phyloP scores from a whole-genome alignment of 2,113 vertebrate species.

The Anguilla japonica region DNA sequence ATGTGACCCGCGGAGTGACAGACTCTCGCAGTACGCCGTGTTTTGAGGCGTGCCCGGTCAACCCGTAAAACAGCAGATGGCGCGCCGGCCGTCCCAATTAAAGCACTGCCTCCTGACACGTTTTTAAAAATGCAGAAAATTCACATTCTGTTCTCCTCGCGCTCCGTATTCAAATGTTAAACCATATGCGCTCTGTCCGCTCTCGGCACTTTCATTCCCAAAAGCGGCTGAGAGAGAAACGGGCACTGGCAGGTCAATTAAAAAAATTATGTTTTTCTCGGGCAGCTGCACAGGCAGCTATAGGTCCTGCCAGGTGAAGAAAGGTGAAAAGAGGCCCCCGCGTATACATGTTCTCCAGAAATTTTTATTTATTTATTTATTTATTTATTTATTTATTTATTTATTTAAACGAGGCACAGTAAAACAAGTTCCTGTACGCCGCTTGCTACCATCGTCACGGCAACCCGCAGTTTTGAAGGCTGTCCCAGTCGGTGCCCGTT shows the following conservation, averaged over 20 bases:
- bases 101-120: no score
- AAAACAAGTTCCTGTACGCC: not conserved
- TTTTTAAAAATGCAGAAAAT: no score
- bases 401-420: not conserved
- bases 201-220: not conserved
- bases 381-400: not conserved
- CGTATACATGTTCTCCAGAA: not conserved
- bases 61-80: no score
- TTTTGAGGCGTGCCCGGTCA: no score
- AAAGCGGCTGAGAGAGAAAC: no score
- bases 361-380: not conserved
- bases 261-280: not conserved
- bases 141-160: no score
- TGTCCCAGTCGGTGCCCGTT: not conserved
- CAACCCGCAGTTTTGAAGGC: no score
- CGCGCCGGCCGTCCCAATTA: no score
- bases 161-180: no score
- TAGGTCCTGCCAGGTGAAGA: not conserved
- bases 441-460: not conserved
- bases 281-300: not conserved
- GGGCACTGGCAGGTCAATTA: not conserved
- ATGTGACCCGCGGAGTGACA: no score
- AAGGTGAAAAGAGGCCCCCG: not conserved
- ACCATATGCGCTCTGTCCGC: not conserved
- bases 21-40: no score